A percentile compares a stretch with the other conserved stretches of the same genome.
These are phyloP conservation scores for Drosophila bunnanda DNA, from an alignment of 2,888 invertebrate genomes.

Conservation along the genomic window DNA sequence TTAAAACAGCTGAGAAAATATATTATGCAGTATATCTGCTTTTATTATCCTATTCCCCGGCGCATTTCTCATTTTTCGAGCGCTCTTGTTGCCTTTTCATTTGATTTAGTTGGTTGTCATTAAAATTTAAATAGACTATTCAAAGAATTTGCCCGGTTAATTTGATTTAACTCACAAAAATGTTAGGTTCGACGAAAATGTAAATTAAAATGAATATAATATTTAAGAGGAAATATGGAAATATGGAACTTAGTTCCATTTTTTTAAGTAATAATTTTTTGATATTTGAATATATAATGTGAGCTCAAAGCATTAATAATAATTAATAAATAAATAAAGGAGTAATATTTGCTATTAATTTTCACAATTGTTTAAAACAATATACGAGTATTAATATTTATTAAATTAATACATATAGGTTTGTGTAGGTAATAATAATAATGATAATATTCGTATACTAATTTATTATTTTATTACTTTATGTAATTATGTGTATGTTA, in stretches of 20 bases:
- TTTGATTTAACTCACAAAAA: not conserved
- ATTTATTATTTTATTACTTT: not conserved
- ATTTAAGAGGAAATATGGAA: not conserved
- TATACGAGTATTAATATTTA: no score
- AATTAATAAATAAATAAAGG: no score
- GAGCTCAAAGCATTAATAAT: no score
- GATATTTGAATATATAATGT: no score
- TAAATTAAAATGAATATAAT: not conserved
- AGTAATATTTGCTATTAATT: no score
- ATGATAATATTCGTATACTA: not conserved
- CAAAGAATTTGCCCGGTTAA: slow-evolving; percentile 11
- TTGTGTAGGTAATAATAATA: not conserved
- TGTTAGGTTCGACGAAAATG: not conserved
- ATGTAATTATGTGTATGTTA: no score
- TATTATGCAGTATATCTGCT: slow-evolving; percentile 30
- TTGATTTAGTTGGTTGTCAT: slow-evolving; percentile 41
- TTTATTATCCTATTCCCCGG: slow-evolving; percentile 34
- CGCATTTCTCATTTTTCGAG: slow-evolving; percentile 29
- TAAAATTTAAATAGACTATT: slow-evolving; percentile 32
- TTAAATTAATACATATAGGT: no score
- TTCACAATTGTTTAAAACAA: no score
- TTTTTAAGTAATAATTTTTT: no score
- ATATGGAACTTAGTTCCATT: no score
- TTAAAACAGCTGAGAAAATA: slow-evolving; percentile 43
- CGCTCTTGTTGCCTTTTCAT: slow-evolving; percentile 6